Evolutionary conservation across 2,797 vertebrate species (phyloP), one percentile per base, ranked within the genome.

Genomic region (Danio choprae): DNA sequence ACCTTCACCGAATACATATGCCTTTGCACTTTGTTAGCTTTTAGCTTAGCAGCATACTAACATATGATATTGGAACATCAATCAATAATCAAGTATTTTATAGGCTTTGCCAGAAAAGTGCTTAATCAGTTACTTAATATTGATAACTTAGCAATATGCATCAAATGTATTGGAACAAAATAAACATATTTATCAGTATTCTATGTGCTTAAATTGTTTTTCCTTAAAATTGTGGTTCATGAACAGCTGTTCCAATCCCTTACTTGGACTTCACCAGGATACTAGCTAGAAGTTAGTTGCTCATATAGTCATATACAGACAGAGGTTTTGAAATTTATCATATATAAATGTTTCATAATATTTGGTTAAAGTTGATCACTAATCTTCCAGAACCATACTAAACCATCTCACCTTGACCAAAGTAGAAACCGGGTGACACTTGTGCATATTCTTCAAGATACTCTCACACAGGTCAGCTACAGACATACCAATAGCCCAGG

Each of bases 401-500:
- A 48, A 7, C 11, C 55, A 22, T 44, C 92, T 91, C 79, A 99
- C 97, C 96, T 98, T 92, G 81, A 98, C 95, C 90, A 97, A 88
- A 69, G 97, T 98, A 86, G 97, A 98, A 88, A 99, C 92, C 0
- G 97, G 97, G 87, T 99, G 97, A 50, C 98, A 96, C 84, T 95
- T 96, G 88, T 95, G 93, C 73, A 99, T 85, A 90, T 99, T 98
- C 91, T 97, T 99, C 84, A 95, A 82, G 44, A 97, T 94, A 75
- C 87, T 97, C 88, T 98, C 96, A 82, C 96, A 96, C 85, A 99
- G 89, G 88, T 99, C 97, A 48, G 96, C 97, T 85, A 98, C 97
- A 69, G 97, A 98, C 88, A 99, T 94, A 46, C 97, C 97, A 60
- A 98, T 99, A 77, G 97, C 97, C 97, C 97, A 99, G 77, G 97